These are phyloP conservation scores for Platygyra sinensis DNA, from an alignment of 64 coral and sea anemone genomes.

Conservation along the genomic window DNA sequence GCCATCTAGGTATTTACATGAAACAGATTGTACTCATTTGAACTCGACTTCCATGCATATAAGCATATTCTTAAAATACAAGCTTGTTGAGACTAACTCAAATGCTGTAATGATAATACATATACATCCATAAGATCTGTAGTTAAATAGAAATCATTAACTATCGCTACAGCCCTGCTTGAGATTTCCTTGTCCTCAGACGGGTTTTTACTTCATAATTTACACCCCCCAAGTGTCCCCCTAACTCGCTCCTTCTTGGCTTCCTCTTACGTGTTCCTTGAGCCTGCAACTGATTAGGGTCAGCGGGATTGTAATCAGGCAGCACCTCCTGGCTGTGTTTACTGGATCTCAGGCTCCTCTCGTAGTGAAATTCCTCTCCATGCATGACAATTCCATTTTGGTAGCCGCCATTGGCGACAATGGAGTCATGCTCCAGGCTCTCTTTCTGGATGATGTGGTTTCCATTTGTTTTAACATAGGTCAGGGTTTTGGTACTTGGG, in stretches of 20 bases:
- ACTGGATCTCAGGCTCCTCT: neutral
- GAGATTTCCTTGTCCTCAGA: slow-evolving; percentile 56
- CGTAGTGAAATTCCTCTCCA: neutral
- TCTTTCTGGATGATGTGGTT: slow-evolving; percentile 22
- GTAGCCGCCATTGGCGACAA: neutral
- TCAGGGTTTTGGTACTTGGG: slow-evolving; percentile 50
- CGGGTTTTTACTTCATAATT: slow-evolving; percentile 40
- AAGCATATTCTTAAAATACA: too few relatives aligned
- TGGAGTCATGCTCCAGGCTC: neutral
- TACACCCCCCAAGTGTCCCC: neutral
- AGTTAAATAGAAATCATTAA: neutral
- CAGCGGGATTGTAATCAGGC: slow-evolving; percentile 11
- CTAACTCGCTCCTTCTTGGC: slow-evolving; percentile 16
- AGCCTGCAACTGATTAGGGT: neutral
- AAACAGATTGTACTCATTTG: too few relatives aligned
- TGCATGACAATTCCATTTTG: neutral
- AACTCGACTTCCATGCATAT: too few relatives aligned
- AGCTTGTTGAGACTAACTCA: too few relatives aligned
- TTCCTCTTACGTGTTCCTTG: slow-evolving; percentile 14
- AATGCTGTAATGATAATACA: too few relatives aligned
- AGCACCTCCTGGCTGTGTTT: slow-evolving; percentile 7
- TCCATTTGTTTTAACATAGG: slow-evolving; percentile 66
- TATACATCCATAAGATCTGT: neutral
- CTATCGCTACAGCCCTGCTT: slow-evolving; percentile 43
- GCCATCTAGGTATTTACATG: too few relatives aligned